Evolutionary conservation across 1,140 invertebrate genomes (phyloP), one percentile per base, ranked within the genome.

Genomic region (Drosophila varians): DNA sequence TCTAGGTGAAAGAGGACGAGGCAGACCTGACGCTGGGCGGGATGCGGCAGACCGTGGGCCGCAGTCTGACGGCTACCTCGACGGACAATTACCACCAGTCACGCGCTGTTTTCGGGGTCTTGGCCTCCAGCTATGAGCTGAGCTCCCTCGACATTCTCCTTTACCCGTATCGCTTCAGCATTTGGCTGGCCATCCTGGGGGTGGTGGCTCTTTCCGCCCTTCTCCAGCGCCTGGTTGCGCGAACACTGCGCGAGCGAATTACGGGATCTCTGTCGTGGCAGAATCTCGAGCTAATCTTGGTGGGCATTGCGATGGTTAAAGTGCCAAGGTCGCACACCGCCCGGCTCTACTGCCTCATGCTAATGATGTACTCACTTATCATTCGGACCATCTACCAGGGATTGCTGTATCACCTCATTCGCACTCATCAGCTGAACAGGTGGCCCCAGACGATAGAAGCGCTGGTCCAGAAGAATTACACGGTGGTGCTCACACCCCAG

Each of bases 331-430:
- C 48, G 0, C 72, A 49, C 12, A 55, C 74, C 0, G 75, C 56
- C 0, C 88, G 83, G 0, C 42, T 86, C 4, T 64, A 78, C 19
- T 88, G 74, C 52, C 46, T 88, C 0, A 40, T 69, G 49, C 52
- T 90, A 31, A 77, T 90, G 58, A 23, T 84, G 19, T 75, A 73
- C 56, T 70, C 87, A 0, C 43, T 90, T 26, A 56, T 88, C 36
- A 75, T 90, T 28, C 82, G 88, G 19, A 86, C 88, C 14, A 65
- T 73, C 2, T 90, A 90, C 28, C 82, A 90, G 53, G 88, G 76
- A 0, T 47, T 88, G 14, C 43, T 90, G 0, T 90, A 74, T 5
- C 84, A 90, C 14, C 47, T 90, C 8, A 76, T 89, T 31, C 58
- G 87, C 0, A 82, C 80, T 0, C 87, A 89, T 9, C 64, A 82